phyloP scores from a whole-genome alignment of 2,888 invertebrate species.

The Saturnia japonica region DNA sequence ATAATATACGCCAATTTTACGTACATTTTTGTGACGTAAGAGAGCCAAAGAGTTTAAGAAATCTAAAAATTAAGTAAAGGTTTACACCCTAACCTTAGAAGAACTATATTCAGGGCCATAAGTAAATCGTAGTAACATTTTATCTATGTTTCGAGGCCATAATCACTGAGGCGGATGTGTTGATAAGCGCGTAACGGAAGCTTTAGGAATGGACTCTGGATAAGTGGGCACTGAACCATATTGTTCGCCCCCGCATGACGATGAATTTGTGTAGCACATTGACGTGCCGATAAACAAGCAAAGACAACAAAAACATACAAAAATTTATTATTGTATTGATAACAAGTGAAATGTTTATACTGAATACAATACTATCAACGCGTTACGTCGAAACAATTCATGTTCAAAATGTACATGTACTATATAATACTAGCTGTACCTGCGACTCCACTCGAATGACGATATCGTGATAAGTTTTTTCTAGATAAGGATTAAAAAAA shows the following conservation, averaged over 20 bases:
- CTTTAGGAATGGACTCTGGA: slow-evolving; percentile 56
- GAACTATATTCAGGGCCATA: background rate
- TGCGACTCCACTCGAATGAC: too few species aligned
- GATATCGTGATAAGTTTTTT: too few species aligned
- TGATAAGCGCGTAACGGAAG: slow-evolving; percentile 61
- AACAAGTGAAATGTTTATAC: background rate
- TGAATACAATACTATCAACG: background rate
- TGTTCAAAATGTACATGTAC: background rate
- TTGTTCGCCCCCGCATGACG: slow-evolving; percentile 29
- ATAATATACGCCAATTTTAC: too few species aligned
- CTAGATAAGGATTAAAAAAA: too few species aligned
- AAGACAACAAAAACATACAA: slow-evolving; percentile 12
- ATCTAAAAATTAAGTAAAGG: background rate
- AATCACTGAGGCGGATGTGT: slow-evolving; percentile 65
- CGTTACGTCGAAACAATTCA: background rate
- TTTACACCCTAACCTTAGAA: background rate
- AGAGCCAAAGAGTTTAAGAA: too few species aligned
- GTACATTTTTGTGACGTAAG: too few species aligned
- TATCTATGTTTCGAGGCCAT: slow-evolving; percentile 28
- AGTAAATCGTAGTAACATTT: slow-evolving; percentile 11
- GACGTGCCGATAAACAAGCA: slow-evolving; percentile 15
- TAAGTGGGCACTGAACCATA: slow-evolving; percentile 71
- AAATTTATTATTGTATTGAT: slow-evolving; percentile 6
- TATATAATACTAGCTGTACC: too few species aligned
- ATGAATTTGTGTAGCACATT: slow-evolving; percentile 10